phyloP scores from a whole-genome alignment of 2,113 vertebrate genomes.

The Callaeas wilsoni region DNA sequence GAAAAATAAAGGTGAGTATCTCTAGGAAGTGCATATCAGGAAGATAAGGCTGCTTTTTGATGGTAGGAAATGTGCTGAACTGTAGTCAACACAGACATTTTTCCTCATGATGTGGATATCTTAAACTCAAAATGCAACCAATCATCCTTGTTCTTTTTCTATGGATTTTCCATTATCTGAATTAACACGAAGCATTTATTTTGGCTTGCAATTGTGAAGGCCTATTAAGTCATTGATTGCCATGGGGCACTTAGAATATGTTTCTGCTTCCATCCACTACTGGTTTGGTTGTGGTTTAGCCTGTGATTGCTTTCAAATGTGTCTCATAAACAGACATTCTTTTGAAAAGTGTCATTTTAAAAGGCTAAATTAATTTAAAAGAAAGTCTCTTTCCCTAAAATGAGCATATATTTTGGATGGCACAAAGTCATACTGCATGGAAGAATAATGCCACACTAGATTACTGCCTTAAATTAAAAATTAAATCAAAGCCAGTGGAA shows the following conservation, averaged over 20 bases:
- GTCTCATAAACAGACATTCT: background rate
- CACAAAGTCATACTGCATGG: background rate
- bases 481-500: conserved; percentile 30
- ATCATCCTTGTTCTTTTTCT: background rate
- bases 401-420: background rate
- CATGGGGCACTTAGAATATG: background rate
- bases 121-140: background rate
- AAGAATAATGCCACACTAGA: background rate
- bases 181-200: background rate
- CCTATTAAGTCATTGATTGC: background rate
- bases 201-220: background rate
- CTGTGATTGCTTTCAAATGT: background rate
- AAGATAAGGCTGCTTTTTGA: background rate
- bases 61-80: background rate
- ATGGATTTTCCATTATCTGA: background rate
- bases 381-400: background rate
- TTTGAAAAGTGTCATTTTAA: background rate
- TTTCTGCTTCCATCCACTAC: background rate
- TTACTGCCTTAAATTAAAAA: conserved; percentile 43
- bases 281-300: background rate
- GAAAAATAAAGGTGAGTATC: background rate
- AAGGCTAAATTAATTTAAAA: background rate
- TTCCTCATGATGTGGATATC: background rate
- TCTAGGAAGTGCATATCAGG: background rate
- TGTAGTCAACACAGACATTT: background rate